These are phyloP conservation scores for Centrocercus urophasianus DNA, from an alignment of 2,113 vertebrate genomes.

Conservation along the genomic window DNA sequence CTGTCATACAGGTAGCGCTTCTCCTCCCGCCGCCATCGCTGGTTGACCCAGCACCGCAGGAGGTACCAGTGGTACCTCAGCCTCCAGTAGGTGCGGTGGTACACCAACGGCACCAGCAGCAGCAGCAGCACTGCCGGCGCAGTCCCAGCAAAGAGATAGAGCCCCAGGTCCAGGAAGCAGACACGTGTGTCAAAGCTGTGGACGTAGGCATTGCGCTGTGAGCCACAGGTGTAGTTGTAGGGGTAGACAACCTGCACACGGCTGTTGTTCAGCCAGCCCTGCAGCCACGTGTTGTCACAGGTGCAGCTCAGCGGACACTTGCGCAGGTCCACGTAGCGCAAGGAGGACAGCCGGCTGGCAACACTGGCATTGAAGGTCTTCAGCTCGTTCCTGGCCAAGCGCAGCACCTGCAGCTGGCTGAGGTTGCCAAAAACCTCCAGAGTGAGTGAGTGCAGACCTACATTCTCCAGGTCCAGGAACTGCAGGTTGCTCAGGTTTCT, in stretches of 20 bases:
- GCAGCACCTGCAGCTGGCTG: conserved; percentile 66
- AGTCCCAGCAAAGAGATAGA: conserved; percentile 78
- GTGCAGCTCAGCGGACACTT: conserved; percentile 83
- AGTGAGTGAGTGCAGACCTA: conserved; percentile 77
- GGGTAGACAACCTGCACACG: conserved; percentile 82
- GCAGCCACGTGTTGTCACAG: conserved; percentile 72
- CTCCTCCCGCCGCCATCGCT: conserved; percentile 72
- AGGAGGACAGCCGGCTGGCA: conserved; percentile 69
- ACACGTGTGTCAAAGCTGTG: conserved; percentile 81
- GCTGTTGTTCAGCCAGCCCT: conserved; percentile 30
- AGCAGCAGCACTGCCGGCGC: conserved; percentile 71
- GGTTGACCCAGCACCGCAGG: conserved; percentile 81
- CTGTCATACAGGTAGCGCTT: conserved; percentile 83
- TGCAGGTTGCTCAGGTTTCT: conserved; percentile 80
- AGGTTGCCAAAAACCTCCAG: conserved; percentile 85
- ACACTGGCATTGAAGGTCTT: conserved; percentile 64
- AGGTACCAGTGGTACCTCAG: conserved; percentile 85
- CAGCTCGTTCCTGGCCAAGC: conserved; percentile 84
- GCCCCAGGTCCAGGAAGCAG: conserved; percentile 80
- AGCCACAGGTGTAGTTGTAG: conserved; percentile 65
- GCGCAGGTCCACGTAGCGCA: conserved; percentile 85
- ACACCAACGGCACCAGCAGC: conserved; percentile 77
- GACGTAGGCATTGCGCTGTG: conserved; percentile 27
- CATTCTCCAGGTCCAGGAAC: conserved; percentile 80
- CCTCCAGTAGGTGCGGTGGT: conserved; percentile 82